A percentile compares a stretch with the other conserved stretches of the same genome.
These are phyloP conservation scores for Microchrysa polita DNA, from an alignment of 2,888 invertebrate genomes.

Conservation along the genomic window DNA sequence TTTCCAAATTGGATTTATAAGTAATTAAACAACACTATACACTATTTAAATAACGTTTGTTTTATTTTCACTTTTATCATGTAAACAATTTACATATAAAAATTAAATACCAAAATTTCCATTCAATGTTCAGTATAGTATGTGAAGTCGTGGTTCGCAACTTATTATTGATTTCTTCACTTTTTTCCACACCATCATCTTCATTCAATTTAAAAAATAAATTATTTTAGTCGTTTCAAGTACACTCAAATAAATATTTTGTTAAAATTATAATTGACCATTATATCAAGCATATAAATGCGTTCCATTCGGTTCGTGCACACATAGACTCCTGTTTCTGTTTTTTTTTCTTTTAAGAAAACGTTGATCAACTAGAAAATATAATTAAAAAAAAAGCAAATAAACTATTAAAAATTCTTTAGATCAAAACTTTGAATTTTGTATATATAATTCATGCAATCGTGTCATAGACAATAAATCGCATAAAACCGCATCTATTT, in stretches of 20 bases:
- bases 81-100: constrained; percentile 12
- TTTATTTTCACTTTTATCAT: constrained; percentile 21
- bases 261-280: neutral
- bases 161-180: constrained; percentile 8
- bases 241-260: constrained; percentile 50
- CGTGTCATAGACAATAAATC: neutral
- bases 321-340: too few relatives aligned
- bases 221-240: constrained; percentile 22
- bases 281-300: neutral
- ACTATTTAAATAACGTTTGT: constrained; percentile 13
- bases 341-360: too few relatives aligned
- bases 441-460: constrained; percentile 16
- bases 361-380: constrained; percentile 32
- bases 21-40: constrained; percentile 31
- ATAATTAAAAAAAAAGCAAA: too few relatives aligned
- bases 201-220: constrained; percentile 1
- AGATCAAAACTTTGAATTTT: constrained; percentile 25
- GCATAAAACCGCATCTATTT: neutral
- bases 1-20: constrained; percentile 9
- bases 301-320: too few relatives aligned
- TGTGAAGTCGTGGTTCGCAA: constrained; percentile 61
- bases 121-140: constrained; percentile 57
- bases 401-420: neutral
- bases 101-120: constrained; percentile 42
- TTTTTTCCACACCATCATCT: constrained; percentile 10